Base-by-base conservation (phyloP, 1,140 invertebrate genomes). In the Listronotus oregonensis region DNA sequence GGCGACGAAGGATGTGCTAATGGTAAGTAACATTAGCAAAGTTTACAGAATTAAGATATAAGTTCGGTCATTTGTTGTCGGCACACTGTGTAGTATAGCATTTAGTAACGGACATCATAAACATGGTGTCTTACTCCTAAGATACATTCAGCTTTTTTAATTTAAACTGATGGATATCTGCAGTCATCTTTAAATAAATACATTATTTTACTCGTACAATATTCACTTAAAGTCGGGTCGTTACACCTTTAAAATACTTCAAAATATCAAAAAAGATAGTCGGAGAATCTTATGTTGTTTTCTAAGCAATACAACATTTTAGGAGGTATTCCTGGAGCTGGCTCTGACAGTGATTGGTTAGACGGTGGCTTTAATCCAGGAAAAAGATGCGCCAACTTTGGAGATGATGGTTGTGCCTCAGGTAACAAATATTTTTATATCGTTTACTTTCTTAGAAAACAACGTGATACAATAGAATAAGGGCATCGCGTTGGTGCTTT, bases 361-460 rank as follows among this genome's bases (percentile, higher is more conserved):
- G 34, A 51, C 17, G 66, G 60, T 6, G 62, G 57, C 9, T 58
- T 43, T 11, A 65, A 21, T 46, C 66, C 69, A n/a, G 67, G 66
- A 42, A 71, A 69, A 57, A 44, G 69, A 55, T 46, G 64, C 54
- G 57, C 51, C 34, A 68, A 64, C 21, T 47, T 66, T 3, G 32
- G 17, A 8, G 67, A 68, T 57, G 67, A 68, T 14, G 40, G 49
- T 14, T 64, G 55, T 32, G 49, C n/a, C 34, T 17, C 31, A 43
- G 57, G 64, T 66, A 55, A 39, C 49, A 8, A 21, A 18, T 21
- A 42, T 43, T 50, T 54, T 31, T 46, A 27, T 5, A 27, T 15
- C 44, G 9, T 5, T 47, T 47, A 17, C 44, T 27, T 27, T 27
- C 21, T 5, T 27, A 27, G 21, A 3, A 27, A 17, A 1, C n/a